phyloP scores from a whole-genome alignment of 2,888 invertebrate genomes.

The Heliconius erato region DNA sequence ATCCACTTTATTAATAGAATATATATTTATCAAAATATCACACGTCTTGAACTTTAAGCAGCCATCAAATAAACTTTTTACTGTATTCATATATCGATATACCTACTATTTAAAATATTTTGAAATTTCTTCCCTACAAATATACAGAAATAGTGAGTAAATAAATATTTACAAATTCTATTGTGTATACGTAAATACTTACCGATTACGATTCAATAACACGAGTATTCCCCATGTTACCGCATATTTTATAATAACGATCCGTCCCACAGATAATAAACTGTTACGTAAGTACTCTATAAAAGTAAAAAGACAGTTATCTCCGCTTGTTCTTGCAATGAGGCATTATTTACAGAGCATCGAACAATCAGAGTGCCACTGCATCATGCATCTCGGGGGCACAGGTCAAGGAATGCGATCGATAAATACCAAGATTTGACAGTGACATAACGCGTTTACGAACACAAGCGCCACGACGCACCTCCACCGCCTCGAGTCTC shows the following conservation, averaged over 20 bases:
- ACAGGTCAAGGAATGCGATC: slow-evolving; percentile 74
- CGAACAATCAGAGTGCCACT: slow-evolving; percentile 63
- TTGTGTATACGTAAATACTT: slow-evolving; percentile 14
- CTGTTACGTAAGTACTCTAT: slow-evolving; percentile 31
- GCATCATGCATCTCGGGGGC: slow-evolving; percentile 69
- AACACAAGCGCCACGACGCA: slow-evolving; percentile 59
- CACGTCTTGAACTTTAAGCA: slow-evolving; percentile 36
- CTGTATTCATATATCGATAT: neutral
- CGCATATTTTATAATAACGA: slow-evolving; percentile 13
- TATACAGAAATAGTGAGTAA: neutral
- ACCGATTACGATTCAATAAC: slow-evolving; percentile 16
- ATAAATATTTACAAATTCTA: slow-evolving; percentile 21
- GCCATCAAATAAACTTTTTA: slow-evolving; percentile 23
- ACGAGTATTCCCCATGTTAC: slow-evolving; percentile 19
- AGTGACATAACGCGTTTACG: slow-evolving; percentile 75
- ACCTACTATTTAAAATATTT: neutral
- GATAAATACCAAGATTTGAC: slow-evolving; percentile 78
- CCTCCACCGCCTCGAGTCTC: slow-evolving; percentile 59
- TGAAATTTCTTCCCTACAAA: neutral
- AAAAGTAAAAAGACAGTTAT: slow-evolving; percentile 28
- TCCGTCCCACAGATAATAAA: slow-evolving; percentile 14
- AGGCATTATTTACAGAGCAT: slow-evolving; percentile 53
- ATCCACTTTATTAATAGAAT: slow-evolving; percentile 44
- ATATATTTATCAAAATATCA: slow-evolving; percentile 45
- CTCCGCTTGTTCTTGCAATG: slow-evolving; percentile 45